Percentiles rank a stretch among this genome's conserved stretches.
Conservation (phyloP, 2,113 vertebrate genomes). For the Alligator sinensis region DNA sequence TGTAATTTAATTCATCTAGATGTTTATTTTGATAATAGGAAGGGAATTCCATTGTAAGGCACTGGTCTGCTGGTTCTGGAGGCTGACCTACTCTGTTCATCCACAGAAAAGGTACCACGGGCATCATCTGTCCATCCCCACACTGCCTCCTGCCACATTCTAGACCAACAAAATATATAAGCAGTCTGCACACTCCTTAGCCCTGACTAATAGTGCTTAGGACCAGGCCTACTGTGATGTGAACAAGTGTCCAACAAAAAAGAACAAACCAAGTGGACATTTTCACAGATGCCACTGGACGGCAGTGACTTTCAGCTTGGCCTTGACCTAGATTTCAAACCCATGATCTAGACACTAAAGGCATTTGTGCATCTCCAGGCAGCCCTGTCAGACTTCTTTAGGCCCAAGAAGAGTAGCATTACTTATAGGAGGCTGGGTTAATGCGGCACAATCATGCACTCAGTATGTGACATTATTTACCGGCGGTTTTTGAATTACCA, state of each 20-base stretch:
- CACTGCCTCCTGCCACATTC: background rate
- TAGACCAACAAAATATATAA: background rate
- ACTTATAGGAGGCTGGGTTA: background rate
- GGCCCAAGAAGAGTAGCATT: fast-evolving
- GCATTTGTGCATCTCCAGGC: background rate
- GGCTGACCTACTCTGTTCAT: background rate
- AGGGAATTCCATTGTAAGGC: background rate
- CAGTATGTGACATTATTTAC: background rate
- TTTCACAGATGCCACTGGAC: background rate
- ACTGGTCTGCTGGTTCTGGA: background rate
- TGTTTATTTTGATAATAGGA: background rate
- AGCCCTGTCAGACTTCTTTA: background rate
- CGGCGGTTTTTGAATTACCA: background rate
- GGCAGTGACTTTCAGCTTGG: background rate
- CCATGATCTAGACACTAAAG: background rate
- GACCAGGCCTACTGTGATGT: fast-evolving
- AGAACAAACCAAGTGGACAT: background rate
- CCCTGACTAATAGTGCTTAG: background rate
- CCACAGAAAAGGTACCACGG: fast-evolving
- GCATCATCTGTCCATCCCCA: background rate
- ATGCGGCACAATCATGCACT: background rate
- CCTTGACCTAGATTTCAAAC: background rate
- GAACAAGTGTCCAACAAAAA: background rate
- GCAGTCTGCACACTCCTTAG: background rate
- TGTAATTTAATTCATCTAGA: background rate